Evolutionary conservation across 2,888 invertebrate species (phyloP).

Genomic region (Oxytorus armatus): DNA sequence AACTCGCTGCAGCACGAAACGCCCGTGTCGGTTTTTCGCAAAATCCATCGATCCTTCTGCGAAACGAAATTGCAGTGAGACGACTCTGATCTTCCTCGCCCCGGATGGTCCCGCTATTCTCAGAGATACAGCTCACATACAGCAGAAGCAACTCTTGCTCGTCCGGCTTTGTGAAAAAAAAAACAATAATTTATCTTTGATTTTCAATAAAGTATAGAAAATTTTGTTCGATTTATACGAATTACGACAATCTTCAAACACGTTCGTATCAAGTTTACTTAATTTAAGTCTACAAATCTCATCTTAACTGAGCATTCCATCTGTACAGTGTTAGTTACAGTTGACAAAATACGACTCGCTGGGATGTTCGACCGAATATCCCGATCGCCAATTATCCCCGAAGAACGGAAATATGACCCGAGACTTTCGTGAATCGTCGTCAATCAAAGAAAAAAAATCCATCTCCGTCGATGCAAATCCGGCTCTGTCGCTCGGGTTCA

Average conservation of each 20-base stretch:
- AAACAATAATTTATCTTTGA: too few relatives aligned
- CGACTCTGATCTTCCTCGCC: constrained; percentile 32
- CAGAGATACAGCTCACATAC: neutral
- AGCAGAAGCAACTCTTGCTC: neutral
- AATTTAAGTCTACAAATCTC: too few relatives aligned
- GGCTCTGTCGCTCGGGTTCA: neutral
- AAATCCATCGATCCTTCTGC: constrained; percentile 72
- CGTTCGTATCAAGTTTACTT: too few relatives aligned
- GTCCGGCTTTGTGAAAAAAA: too few relatives aligned
- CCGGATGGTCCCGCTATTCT: constrained; percentile 25
- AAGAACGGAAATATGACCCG: neutral
- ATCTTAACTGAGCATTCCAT: too few relatives aligned
- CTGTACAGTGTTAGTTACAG: too few relatives aligned
- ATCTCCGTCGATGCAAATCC: constrained; percentile 10
- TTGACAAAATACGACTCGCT: neutral
- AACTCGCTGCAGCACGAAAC: constrained; percentile 21
- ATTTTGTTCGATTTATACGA: neutral
- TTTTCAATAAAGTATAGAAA: neutral
- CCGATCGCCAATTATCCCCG: neutral
- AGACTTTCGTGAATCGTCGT: constrained; percentile 8
- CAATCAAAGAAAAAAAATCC: neutral
- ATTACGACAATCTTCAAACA: too few relatives aligned
- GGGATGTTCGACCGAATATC: too few relatives aligned
- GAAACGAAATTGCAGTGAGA: constrained; percentile 58
- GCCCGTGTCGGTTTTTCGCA: constrained; percentile 72